Percentiles rank a stretch among this genome's conserved stretches.
Evolutionary conservation across 2,888 invertebrate genomes (phyloP).

Genomic region (Hyposoter dolosus): DNA sequence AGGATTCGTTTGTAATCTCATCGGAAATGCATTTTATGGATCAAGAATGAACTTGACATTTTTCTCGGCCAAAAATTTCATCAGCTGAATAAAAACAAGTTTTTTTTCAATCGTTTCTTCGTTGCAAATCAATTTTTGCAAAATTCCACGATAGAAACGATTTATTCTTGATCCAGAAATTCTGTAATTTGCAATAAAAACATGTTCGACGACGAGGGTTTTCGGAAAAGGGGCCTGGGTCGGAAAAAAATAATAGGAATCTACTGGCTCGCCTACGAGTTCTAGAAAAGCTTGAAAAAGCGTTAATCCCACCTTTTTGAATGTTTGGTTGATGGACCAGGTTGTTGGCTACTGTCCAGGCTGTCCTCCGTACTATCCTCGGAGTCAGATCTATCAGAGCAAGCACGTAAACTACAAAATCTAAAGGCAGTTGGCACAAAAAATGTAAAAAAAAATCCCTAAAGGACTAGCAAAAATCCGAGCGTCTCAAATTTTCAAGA

Average conservation of each 20-base stretch:
- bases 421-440: slow-evolving; percentile 48
- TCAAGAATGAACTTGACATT: neutral
- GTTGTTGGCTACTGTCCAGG: slow-evolving; percentile 76
- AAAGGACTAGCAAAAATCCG: slow-evolving; percentile 31
- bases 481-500: neutral
- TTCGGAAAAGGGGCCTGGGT: neutral
- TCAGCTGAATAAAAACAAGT: too few relatives aligned
- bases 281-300: slow-evolving; percentile 56
- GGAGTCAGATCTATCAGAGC: slow-evolving; percentile 79
- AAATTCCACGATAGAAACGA: neutral
- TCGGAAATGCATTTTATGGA: neutral
- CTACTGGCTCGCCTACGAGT: slow-evolving; percentile 32
- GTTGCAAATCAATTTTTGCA: neutral
- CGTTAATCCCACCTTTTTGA: slow-evolving; percentile 75
- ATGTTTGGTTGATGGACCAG: slow-evolving; percentile 71
- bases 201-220: neutral
- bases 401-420: slow-evolving; percentile 80
- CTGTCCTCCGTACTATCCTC: slow-evolving; percentile 74
- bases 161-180: neutral
- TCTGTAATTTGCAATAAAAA: neutral
- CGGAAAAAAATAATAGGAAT: neutral
- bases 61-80: neutral
- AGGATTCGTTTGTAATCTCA: neutral
- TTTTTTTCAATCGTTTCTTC: neutral
- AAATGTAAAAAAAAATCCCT: slow-evolving; percentile 9